Base-by-base conservation (phyloP, 2,888 invertebrate species). In the Pristionchus arcanus region DNA sequence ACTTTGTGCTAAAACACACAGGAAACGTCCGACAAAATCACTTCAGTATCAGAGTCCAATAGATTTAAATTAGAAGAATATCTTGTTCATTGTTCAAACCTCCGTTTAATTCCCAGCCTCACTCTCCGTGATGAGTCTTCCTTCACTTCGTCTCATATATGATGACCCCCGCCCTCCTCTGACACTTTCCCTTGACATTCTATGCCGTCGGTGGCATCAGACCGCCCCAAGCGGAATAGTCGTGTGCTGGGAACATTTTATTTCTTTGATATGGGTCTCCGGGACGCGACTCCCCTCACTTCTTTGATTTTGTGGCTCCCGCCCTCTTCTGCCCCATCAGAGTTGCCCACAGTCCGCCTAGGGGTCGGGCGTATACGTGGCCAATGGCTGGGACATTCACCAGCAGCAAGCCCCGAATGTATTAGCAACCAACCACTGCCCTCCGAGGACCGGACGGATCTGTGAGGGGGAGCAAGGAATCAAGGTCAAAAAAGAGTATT, bases 391-490 rank as follows among this genome's bases (percentile, higher is more conserved):
- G 59, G 5, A 25, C 59, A 16, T 59, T 21, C 59, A 25, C 59
- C 7, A 3, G 59, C 59, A 59, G 59, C 59, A 16, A 59, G 25
- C 59, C 25, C 59, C 15, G 59, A 59, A 59, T 59, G 59, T n/a
- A n/a, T 59, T 16, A 59, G 19, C 2, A 16, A 25, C n/a, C n/a
- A 28, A 9, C n/a, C 66, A n/a, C 66, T 25, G 59, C 59, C 16
- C n/a, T n/a, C 66, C 66, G 66, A 66, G 66, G 66, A 21, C 66
- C 66, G 66, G 66, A 66, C 66, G 66, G 66, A 66, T 21, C 21
- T 66, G n/a, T 66, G 66, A 66, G 66, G 66, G 66, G 66, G 66
- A 66, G 66, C 66, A n/a, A 66, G n/a, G 66, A 66, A 66, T 13
- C 21, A 25, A 66, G 66, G 66, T 25, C n/a, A 25, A 66, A 66